Percentiles rank a stretch among this genome's conserved stretches.
These are phyloP conservation scores for Tachycineta bicolor DNA, from an alignment of 2,113 vertebrate genomes.

Conservation along the genomic window DNA sequence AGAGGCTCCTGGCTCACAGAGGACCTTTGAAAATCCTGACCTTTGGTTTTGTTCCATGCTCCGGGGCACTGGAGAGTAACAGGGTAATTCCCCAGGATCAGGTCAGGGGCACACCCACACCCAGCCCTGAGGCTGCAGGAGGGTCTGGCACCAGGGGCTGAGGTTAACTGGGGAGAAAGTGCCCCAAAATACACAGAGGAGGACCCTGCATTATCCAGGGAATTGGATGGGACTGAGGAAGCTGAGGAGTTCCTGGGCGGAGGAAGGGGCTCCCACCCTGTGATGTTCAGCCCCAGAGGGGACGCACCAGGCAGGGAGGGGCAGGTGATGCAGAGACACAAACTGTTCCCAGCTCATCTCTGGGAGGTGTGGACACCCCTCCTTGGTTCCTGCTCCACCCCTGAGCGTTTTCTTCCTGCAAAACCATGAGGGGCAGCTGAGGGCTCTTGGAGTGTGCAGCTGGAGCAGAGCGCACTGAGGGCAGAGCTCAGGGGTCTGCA, in stretches of 20 bases:
- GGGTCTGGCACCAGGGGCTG: background rate
- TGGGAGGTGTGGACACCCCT: background rate
- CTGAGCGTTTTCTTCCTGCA: rapidly evolving
- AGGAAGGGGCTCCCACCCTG: background rate
- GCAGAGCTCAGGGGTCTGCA: background rate
- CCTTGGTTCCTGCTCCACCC: background rate
- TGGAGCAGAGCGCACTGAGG: background rate
- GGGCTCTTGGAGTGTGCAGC: background rate
- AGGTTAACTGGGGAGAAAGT: background rate
- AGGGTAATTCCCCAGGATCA: background rate
- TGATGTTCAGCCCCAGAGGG: background rate
- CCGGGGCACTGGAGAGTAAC: background rate
- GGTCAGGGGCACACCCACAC: background rate
- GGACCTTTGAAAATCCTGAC: background rate
- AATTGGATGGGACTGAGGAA: background rate
- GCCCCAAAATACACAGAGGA: background rate
- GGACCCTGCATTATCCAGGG: background rate
- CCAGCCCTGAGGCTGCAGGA: background rate
- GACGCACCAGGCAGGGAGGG: background rate
- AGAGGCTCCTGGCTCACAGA: background rate
- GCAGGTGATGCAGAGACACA: background rate
- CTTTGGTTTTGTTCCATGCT: background rate
- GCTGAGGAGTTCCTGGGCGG: rapidly evolving
- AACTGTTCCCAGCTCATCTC: rapidly evolving
- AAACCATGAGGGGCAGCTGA: background rate